These are phyloP conservation scores for Entosphenus tridentatus DNA, from an alignment of 2,113 vertebrate genomes.

Conservation along the genomic window DNA sequence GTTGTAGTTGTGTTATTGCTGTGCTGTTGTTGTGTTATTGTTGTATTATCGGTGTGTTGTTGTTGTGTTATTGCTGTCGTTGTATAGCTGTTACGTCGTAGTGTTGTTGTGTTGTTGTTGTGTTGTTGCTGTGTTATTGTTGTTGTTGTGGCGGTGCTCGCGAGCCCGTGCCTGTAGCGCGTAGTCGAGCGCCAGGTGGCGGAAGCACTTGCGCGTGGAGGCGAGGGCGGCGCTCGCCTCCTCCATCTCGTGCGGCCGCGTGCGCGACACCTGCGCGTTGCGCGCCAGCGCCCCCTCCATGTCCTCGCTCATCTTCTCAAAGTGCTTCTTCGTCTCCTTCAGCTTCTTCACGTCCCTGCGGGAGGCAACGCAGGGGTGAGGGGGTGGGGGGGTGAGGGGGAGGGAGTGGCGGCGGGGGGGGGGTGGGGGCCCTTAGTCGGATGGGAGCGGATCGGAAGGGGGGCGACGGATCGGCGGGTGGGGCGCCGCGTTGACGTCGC, in stretches of 20 bases:
- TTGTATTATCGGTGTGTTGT: too few relatives aligned
- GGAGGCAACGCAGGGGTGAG: neutral
- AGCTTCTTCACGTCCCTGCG: conserved; percentile 73
- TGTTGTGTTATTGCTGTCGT: too few relatives aligned
- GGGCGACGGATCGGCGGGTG: too few relatives aligned
- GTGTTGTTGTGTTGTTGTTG: too few relatives aligned
- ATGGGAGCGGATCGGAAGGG: too few relatives aligned
- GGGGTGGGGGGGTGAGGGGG: too few relatives aligned
- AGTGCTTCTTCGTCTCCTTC: conserved; percentile 96
- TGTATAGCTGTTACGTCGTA: too few relatives aligned
- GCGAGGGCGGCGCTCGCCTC: conserved; percentile 53
- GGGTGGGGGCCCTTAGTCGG: neutral
- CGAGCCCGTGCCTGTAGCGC: conserved; percentile 54
- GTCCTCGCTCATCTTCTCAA: conserved; percentile 69
- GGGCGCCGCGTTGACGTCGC: too few relatives aligned
- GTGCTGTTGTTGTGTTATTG: too few relatives aligned
- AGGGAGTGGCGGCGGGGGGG: neutral
- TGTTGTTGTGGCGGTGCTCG: too few relatives aligned
- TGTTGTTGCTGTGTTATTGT: too few relatives aligned
- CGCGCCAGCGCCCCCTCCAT: conserved; percentile 80
- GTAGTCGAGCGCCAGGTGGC: conserved; percentile 77
- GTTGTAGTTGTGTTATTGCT: conserved; percentile 5
- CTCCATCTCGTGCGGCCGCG: conserved; percentile 81
- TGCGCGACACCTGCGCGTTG: conserved; percentile 72
- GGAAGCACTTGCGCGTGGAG: conserved; percentile 70